Evolutionary conservation across 1,140 invertebrate species (phyloP), one percentile per base, ranked within the genome.

Genomic region (Ditylenchus dipsaci): DNA sequence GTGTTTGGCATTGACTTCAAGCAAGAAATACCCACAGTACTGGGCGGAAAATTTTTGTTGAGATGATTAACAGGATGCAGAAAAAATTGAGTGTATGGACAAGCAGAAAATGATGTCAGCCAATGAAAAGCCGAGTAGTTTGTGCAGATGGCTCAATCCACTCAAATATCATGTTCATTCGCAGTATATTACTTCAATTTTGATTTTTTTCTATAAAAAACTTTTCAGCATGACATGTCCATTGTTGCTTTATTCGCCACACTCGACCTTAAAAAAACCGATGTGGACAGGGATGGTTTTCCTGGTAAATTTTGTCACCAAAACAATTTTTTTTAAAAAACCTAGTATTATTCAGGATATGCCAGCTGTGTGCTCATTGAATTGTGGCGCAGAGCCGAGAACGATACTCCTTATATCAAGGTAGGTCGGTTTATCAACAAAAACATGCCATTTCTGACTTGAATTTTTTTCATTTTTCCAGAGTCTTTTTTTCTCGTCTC

Each of bases 121-220:
- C 17, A 64, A 49, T 0, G 45, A 21, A 30, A 0, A 30, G 33
- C 56, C 23, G 19, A 30, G 23, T 17, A 1, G n/a, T 29, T 43
- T 21, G 53, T 68, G 67, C 38, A 38, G 42, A 30, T 68, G 67
- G 67, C 38, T 68, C 19, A 49, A 61, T 21, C 1, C 56, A 0
- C 38, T 68, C 0, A 68, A 65, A 63, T 68, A 68, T 56, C 60
- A 56, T 53, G 67, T 60, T n/a, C 38, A 68, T 19, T 68, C 67
- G 59, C 67, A 42, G 67, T 68, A n/a, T n/a, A n/a, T n/a, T n/a
- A n/a, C n/a, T n/a, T n/a, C n/a, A 26, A 1, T 30, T 67, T 62
- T 59, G 3, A 38, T 38, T 57, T 57, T 3, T n/a, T 19, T 17
- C 23, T 19, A 57, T 11, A 57, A 17, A 26, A n/a, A n/a, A n/a